Percentiles rank a stretch among this genome's conserved stretches.
Conservation (phyloP, 37 sponge, comb jelly and placozoan genomes). For the Aphrocallistes beatrix region DNA sequence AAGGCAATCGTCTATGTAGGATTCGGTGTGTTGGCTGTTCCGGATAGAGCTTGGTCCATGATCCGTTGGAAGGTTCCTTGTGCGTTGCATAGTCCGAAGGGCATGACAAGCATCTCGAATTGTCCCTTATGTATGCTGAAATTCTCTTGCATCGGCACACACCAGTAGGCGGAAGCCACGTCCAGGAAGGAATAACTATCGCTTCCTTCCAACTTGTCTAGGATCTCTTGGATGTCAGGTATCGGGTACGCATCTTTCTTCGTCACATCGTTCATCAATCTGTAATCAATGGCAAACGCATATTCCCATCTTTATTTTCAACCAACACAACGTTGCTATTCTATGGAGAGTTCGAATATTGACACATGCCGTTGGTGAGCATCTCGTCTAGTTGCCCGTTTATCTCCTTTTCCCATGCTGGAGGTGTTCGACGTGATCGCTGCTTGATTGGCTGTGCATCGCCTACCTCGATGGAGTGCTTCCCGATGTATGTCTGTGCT, state of each 20-base stretch:
- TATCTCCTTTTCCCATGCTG: neutral
- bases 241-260: constrained; percentile 19
- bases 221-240: constrained; percentile 6
- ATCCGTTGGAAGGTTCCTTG: constrained; percentile 44
- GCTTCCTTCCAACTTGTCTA: constrained; percentile 6
- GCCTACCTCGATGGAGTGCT: neutral
- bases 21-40: neutral
- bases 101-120: constrained; percentile 42
- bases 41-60: constrained; percentile 31
- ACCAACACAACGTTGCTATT: constrained; percentile 21
- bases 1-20: constrained; percentile 28
- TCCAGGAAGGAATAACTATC: constrained; percentile 37
- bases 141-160: constrained; percentile 27
- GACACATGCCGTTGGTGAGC: constrained; percentile 2
- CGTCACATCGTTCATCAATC: constrained; percentile 21
- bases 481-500: neutral
- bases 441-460: neutral
- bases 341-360: constrained; percentile 22
- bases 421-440: neutral
- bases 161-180: constrained; percentile 56
- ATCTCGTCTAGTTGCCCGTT: neutral
- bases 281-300: constrained; percentile 36
- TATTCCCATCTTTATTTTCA: constrained; percentile 23
- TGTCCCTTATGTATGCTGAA: constrained; percentile 38
- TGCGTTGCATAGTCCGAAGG: constrained; percentile 45